These are phyloP conservation scores for Apis cerana DNA, from an alignment of 1,140 invertebrate species.

Conservation along the genomic window DNA sequence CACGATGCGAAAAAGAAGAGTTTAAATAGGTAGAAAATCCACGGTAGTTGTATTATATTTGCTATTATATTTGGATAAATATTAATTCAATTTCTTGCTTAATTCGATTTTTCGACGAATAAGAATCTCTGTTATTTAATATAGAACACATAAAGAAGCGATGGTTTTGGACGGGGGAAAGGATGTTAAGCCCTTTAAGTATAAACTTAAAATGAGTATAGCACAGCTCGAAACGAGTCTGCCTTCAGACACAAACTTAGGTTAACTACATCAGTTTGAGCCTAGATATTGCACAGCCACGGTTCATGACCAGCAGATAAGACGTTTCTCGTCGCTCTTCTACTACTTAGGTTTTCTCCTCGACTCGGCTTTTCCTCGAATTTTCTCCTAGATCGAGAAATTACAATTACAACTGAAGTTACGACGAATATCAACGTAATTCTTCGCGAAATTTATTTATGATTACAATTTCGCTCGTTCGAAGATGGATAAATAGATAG, in stretches of 20 bases:
- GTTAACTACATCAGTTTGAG: slow-evolving; percentile 68
- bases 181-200: not conserved
- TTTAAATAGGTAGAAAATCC: not conserved
- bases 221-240: slow-evolving; percentile 5
- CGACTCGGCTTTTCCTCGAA: not conserved
- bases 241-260: slow-evolving; percentile 49
- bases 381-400: not conserved
- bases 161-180: not conserved
- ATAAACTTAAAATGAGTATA: slow-evolving; percentile 19
- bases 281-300: slow-evolving; percentile 52
- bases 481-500: no score
- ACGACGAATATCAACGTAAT: no score
- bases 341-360: not conserved
- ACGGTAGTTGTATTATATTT: not conserved
- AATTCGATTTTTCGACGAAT: not conserved
- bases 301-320: slow-evolving; percentile 26
- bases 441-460: no score
- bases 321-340: slow-evolving; percentile 42
- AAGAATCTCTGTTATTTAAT: slow-evolving; percentile 12
- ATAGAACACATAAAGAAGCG: not conserved
- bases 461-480: no score
- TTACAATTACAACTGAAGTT: no score
- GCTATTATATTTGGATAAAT: no score
- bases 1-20: not conserved
- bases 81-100: no score